Base-by-base conservation (phyloP, 2,888 invertebrate genomes). In the Acleris cristana region DNA sequence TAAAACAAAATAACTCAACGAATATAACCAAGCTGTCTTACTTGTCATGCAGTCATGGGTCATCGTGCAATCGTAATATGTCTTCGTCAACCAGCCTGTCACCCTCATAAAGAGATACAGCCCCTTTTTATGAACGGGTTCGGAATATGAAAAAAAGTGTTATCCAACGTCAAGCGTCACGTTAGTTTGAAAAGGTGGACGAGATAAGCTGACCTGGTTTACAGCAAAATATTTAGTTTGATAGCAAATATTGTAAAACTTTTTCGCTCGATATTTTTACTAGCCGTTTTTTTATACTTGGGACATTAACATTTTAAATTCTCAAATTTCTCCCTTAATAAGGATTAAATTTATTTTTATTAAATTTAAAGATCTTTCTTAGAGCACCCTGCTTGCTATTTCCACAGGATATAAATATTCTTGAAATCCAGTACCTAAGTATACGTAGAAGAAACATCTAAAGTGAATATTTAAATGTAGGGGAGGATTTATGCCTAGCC, bases 41-140 rank as follows among this genome's bases (percentile, higher is more conserved):
- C 67, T 44, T 60, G 69, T 62, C 64, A 59, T 21, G 48, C 40
- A 58, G 64, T 74, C 76, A 74, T 67, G 75, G 76, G 76, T 79
- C 76, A 72, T 77, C 73, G 72, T 71, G 63, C 72, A 69, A 72
- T 19, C 34, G 71, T 74, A 78, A 81, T 86, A 83, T 83, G 85
- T 86, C 84, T 80, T 85, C 80, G 79, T 84, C 84, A 80, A 73
- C 69, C 61, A 78, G 84, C 80, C 79, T 82, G 84, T 79, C 82
- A 79, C 77, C 76, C 80, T 78, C 80, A 79, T 84, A 83, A 78
- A 84, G 79, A 82, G 79, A 84, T 79, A 85, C 77, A 78, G 76
- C 76, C 76, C 79, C 80, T 79, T 79, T 40, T 74, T 69, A 74
- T 72, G 59, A 71, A 74, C 71, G 74, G 70, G 70, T 63, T 69